phyloP scores from a whole-genome alignment of 2,113 vertebrate species.

The Pandion haliaetus region DNA sequence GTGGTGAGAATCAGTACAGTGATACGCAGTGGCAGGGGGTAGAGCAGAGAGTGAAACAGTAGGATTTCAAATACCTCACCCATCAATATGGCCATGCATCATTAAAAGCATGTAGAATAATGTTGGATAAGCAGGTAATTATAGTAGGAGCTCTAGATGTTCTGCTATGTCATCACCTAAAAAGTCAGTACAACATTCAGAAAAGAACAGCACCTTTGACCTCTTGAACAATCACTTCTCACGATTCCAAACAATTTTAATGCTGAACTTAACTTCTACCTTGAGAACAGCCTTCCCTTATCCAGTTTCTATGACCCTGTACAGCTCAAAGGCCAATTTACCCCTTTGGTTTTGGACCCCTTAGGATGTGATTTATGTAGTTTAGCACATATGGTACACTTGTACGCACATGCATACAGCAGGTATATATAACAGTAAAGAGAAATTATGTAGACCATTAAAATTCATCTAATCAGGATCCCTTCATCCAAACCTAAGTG shows the following conservation, averaged over 20 bases:
- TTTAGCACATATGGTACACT: neutral
- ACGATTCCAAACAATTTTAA: neutral
- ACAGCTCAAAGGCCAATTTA: neutral
- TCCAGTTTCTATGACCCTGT: neutral
- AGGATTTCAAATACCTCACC: neutral
- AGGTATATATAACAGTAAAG: neutral
- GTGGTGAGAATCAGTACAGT: neutral
- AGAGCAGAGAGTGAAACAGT: neutral
- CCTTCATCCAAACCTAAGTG: neutral
- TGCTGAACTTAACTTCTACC: neutral
- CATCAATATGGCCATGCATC: neutral
- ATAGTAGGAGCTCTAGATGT: neutral
- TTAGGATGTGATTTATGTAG: neutral
- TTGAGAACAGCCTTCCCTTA: neutral
- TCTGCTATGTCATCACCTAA: neutral
- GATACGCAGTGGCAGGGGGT: neutral
- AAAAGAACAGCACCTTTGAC: neutral
- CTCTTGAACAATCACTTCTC: neutral
- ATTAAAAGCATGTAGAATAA: neutral
- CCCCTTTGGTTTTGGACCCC: neutral
- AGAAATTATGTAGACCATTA: neutral
- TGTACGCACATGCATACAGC: neutral
- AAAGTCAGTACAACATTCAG: neutral
- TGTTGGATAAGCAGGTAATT: neutral
- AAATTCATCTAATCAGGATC: neutral